Evolutionary conservation across 2,113 vertebrate genomes (phyloP), one percentile per base, ranked within the genome.

Genomic region (Perca schrenkii): DNA sequence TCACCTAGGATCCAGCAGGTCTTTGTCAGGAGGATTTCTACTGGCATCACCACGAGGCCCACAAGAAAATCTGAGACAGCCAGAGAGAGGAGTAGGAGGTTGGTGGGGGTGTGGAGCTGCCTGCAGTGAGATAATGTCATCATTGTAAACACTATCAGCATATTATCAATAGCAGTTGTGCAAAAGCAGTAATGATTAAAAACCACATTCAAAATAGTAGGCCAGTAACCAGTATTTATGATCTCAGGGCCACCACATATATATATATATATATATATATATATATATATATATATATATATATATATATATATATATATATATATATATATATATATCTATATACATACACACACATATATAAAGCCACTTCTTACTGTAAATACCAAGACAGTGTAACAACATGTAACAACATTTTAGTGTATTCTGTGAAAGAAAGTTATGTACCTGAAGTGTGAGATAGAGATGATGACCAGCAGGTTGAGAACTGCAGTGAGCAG

Each of bases 31-130:
- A 57, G 4, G 7, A 57, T 57, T 69, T 69, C 66, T 40, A 54
- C 3, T 14, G 66, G 65, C 3, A 53, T 34, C 34, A 71, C 7
- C 21, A 71, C 8, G 3, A 79, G 6, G 4, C 82, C 79, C 8
- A 82, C 74, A 1, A 82, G 10, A 0, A 85, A 46, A 21, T 79
- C 86, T 11, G 76, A 66, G 50, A 74, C 50, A n/a, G 72, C 72
- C 83, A 86, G 36, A 4, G 83, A 94, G 54, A 92, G 82, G 28
- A 94, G 69, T 8, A 94, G 76, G 54, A 88, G n/a, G 68, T 94
- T 92, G 67, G 89, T 91, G 7, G 88, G 77, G 19, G 87, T 92
- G 71, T 94, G 92, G 19, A 94, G 91, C 70, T 93, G 83, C 78
- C 86, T 94, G 86, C 2, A 71, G 21, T 36, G 19, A 56, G 13